Evolutionary conservation across 2,797 vertebrate genomes (phyloP), one percentile per base, ranked within the genome.

Genomic region (Apogon talboti): DNA sequence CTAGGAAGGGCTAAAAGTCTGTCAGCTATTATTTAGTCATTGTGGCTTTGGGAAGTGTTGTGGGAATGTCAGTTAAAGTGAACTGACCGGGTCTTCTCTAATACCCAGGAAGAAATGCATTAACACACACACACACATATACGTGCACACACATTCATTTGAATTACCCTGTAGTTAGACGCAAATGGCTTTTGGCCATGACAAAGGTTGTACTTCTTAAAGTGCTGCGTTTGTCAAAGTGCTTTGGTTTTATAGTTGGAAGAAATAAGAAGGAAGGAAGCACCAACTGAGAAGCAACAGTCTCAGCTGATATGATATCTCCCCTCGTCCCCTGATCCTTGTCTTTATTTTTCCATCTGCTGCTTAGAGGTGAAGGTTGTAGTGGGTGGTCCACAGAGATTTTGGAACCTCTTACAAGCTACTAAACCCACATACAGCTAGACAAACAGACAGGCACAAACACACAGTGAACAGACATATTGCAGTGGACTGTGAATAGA

Each of bases 351-450:
- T 85, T 82, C 82, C 88, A 85, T 92, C 78, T 89, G 82, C 71
- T 83, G 66, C 62, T 66, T 55, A 65, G 62, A 72, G 73, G 19
- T 81, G 15, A 79, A 58, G 52, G 55, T 56, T 86, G 82, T 62
- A 81, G 78, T 91, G 89, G 89, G 92, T 92, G 91, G 91, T 85
- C 90, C 69, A 55, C 66, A 53, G 82, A 85, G 79, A 80, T 69
- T 8, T 9, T 51, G 55, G 60, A 83, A 71, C 66, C 61, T 58
- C 45, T 66, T 49, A 68, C 70, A 67, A 82, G 63, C 61, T 70
- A 44, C 35, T 40, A 50, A 70, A 38, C 41, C 46, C 19, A 52
- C 40, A n/a, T 13, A 28, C 16, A 35, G 4, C 66, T 4, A 38
- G 16, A 74, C 19, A 49, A 21, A 40, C 28, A 11, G 37, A 72